phyloP scores from a whole-genome alignment of 92 coral and sea anemone genomes.

The Chrysogorgia sp. region DNA sequence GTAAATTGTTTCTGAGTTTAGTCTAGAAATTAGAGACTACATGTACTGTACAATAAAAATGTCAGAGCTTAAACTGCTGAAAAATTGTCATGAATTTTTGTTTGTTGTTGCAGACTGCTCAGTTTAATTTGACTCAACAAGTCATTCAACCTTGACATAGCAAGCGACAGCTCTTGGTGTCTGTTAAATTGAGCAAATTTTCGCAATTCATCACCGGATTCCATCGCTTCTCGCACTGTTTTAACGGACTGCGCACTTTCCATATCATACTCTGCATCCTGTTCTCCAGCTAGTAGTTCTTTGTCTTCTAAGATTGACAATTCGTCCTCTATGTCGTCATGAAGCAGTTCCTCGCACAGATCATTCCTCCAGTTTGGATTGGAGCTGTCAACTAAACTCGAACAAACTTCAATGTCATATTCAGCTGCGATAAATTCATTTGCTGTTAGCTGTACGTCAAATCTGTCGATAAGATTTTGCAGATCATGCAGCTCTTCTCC shows the following conservation, averaged over 20 bases:
- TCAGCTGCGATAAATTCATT: slow-evolving; percentile 28
- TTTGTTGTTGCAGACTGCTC: no score
- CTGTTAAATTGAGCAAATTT: slow-evolving; percentile 53
- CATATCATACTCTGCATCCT: slow-evolving; percentile 32
- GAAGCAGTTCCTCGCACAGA: slow-evolving; percentile 31
- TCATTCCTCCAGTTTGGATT: slow-evolving; percentile 31
- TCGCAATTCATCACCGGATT: slow-evolving; percentile 47
- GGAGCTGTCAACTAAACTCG: slow-evolving; percentile 31
- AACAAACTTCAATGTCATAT: slow-evolving; percentile 38
- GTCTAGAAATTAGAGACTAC: no score
- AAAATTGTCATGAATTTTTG: no score
- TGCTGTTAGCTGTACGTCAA: slow-evolving; percentile 31
- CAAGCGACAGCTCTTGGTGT: slow-evolving; percentile 47
- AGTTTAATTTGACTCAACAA: no score
- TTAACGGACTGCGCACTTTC: slow-evolving; percentile 28
- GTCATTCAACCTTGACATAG: slow-evolving; percentile 19
- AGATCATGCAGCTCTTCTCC: slow-evolving; percentile 61
- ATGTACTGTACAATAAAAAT: no score
- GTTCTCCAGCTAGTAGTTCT: slow-evolving; percentile 16
- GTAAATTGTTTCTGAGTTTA: no score
- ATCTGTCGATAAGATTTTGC: slow-evolving; percentile 19
- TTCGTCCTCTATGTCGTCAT: slow-evolving; percentile 11
- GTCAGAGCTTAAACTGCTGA: no score
- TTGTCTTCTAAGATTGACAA: slow-evolving; percentile 21
- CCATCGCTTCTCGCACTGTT: slow-evolving; percentile 50